A percentile compares a stretch with the other conserved stretches of the same genome.
phyloP scores from a whole-genome alignment of 2,113 vertebrate genomes.

The Anseranas semipalmata region DNA sequence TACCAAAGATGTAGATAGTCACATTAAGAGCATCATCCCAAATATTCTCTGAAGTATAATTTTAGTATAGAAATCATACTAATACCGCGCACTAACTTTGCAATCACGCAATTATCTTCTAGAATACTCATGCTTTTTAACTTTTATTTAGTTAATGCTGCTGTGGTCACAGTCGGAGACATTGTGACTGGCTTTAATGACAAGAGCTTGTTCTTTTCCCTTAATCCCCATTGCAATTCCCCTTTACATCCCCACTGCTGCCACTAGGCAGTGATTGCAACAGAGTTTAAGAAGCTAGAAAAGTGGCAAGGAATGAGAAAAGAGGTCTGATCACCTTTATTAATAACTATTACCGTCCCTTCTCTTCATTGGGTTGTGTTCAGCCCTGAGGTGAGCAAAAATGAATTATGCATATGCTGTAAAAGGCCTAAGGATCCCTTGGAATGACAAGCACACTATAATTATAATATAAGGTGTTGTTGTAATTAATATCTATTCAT shows the following conservation, averaged over 20 bases:
- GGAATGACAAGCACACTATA: not conserved
- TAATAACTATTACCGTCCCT: not conserved
- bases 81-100: not conserved
- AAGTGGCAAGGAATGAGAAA: not conserved
- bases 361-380: not conserved
- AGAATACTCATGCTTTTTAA: not conserved
- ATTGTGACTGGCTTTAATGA: not conserved
- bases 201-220: not conserved
- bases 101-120: not conserved
- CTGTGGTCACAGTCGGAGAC: not conserved
- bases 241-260: not conserved
- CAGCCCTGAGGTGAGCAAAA: conserved; percentile 4
- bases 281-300: not conserved
- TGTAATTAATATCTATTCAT: conserved; percentile 41
- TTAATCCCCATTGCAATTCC: not conserved
- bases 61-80: not conserved
- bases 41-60: not conserved
- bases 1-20: not conserved
- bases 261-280: not conserved
- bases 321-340: not conserved
- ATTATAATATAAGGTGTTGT: not conserved
- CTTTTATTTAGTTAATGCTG: not conserved
- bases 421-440: not conserved
- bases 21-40: not conserved
- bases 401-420: not conserved